A percentile compares a stretch with the other conserved stretches of the same genome.
Conservation (phyloP, 2,888 invertebrate species). For the Xestia c-nigrum region DNA sequence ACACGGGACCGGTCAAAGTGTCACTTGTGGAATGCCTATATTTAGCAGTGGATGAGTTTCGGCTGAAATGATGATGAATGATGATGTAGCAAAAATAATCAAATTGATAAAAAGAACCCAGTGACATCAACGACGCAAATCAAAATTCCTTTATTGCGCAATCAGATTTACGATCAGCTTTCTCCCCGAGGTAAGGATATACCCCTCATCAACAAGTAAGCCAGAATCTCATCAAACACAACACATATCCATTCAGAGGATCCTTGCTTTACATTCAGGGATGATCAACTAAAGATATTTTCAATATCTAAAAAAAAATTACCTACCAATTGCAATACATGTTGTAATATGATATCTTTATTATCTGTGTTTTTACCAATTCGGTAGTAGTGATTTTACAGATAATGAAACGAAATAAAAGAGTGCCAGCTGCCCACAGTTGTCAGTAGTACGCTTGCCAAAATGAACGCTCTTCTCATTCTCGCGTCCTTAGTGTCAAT, state of each 20-base stretch:
- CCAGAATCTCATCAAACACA: neutral
- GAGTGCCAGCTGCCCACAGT: constrained; percentile 8
- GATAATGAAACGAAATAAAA: neutral
- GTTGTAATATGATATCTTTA: neutral
- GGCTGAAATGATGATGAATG: no score
- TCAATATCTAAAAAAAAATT: neutral
- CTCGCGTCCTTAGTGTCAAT: constrained; percentile 17
- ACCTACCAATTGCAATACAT: neutral
- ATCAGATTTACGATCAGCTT: no score
- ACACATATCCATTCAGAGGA: neutral
- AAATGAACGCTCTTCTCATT: constrained; percentile 28
- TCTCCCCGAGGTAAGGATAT: no score
- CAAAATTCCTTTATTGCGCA: no score
- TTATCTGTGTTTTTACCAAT: neutral
- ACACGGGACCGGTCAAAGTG: no score
- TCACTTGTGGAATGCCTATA: no score
- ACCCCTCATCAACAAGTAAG: neutral
- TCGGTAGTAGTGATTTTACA: neutral
- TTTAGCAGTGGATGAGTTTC: no score
- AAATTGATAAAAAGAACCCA: no score
- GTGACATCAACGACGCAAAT: no score
- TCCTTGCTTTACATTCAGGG: neutral
- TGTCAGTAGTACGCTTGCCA: neutral
- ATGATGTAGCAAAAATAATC: no score
- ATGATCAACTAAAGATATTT: neutral